phyloP scores from a whole-genome alignment of 1,140 invertebrate species.

The Aporrectodea caliginosa region DNA sequence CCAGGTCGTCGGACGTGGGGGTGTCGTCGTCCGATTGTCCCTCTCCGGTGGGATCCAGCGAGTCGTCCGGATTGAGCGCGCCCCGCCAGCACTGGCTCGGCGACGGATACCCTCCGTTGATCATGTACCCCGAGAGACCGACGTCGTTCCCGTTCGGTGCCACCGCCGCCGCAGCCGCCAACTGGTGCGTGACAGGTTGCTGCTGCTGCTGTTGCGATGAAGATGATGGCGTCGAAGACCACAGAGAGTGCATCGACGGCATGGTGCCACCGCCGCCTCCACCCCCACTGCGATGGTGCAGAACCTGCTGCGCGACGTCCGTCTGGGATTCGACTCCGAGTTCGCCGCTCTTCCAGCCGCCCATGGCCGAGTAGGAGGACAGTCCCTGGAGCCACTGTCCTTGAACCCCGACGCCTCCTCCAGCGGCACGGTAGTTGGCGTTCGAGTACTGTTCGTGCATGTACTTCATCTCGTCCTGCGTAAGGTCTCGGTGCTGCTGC shows the following conservation, averaged over 20 bases:
- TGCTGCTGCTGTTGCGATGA: not conserved
- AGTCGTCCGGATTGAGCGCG: not conserved
- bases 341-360: not conserved
- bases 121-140: not conserved
- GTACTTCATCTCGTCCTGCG: not conserved
- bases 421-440: not conserved
- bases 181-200: no score
- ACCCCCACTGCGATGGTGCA: not conserved
- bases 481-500: no score
- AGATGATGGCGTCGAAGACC: not conserved
- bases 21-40: slow-evolving; percentile 61
- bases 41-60: slow-evolving; percentile 22
- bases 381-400: not conserved
- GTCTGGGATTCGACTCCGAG: not conserved
- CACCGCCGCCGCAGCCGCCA: not conserved
- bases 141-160: not conserved
- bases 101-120: not conserved
- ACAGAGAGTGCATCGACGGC: no score
- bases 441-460: not conserved
- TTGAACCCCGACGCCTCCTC: no score
- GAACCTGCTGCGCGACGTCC: no score
- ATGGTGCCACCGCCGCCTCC: no score
- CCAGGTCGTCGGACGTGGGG: slow-evolving; percentile 89
- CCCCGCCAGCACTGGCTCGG: not conserved
- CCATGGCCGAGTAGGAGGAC: not conserved